These are phyloP conservation scores for Pteria penguin DNA, from an alignment of 2,888 invertebrate genomes.

Conservation along the genomic window DNA sequence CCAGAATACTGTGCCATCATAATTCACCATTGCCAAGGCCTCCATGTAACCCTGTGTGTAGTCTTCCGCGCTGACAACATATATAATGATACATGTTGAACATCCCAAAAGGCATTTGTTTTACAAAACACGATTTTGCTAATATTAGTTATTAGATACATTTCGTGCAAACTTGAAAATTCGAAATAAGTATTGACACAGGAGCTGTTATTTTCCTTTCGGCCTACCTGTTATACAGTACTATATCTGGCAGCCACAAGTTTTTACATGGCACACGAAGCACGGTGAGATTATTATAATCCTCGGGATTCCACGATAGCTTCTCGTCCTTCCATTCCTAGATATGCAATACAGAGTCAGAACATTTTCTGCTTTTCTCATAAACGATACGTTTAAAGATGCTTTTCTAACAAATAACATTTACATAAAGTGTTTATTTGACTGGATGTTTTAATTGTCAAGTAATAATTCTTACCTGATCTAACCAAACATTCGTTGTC, in stretches of 20 bases:
- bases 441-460: too few relatives aligned
- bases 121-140: neutral
- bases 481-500: slow-evolving; percentile 80
- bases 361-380: too few relatives aligned
- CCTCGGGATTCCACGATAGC: slow-evolving; percentile 86
- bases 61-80: slow-evolving; percentile 62
- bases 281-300: slow-evolving; percentile 84
- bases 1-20: slow-evolving; percentile 73
- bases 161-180: neutral
- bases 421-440: too few relatives aligned
- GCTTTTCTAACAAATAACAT: too few relatives aligned
- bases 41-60: slow-evolving; percentile 81
- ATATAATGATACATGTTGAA: neutral
- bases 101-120: neutral
- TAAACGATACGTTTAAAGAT: too few relatives aligned
- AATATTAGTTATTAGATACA: neutral
- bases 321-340: slow-evolving; percentile 86
- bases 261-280: slow-evolving; percentile 84
- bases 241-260: slow-evolving; percentile 88
- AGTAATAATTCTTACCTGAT: slow-evolving; percentile 71
- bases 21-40: slow-evolving; percentile 81
- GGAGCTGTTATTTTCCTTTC: too few relatives aligned
- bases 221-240: slow-evolving; percentile 86
- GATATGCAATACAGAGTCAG: slow-evolving; percentile 22
- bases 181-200: too few relatives aligned